A percentile compares a stretch with the other conserved stretches of the same genome.
phyloP scores from a whole-genome alignment of 2,888 invertebrate species.

The Stenurella melanura region DNA sequence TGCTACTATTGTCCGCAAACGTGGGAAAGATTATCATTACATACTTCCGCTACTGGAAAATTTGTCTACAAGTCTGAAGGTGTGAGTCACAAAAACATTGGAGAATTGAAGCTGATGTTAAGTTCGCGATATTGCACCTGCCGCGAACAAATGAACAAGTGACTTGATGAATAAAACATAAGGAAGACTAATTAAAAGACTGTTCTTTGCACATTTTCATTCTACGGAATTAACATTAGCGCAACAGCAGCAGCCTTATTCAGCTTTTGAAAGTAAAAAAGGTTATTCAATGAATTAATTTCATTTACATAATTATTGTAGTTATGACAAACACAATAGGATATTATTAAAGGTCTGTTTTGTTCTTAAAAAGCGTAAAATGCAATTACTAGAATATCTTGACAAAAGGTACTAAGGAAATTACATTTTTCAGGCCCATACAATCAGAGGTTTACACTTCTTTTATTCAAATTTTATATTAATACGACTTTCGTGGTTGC shows the following conservation, averaged over 20 bases:
- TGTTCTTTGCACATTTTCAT: constrained; percentile 28
- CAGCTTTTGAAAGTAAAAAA: constrained; percentile 15
- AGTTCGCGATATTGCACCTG: constrained; percentile 22
- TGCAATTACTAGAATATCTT: constrained; percentile 2
- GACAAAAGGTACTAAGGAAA: neutral
- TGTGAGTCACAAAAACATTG: neutral
- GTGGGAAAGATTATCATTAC: too few species aligned
- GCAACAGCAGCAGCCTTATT: constrained; percentile 2
- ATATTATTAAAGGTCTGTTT: constrained; percentile 1
- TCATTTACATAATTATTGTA: neutral
- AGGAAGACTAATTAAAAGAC: constrained; percentile 23
- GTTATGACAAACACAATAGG: neutral
- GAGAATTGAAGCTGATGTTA: neutral
- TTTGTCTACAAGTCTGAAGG: constrained; percentile 4
- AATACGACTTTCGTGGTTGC: too few species aligned
- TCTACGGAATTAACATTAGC: constrained; percentile 9
- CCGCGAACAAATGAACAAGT: constrained; percentile 23
- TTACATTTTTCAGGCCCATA: neutral
- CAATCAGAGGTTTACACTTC: too few species aligned
- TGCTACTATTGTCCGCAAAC: too few species aligned
- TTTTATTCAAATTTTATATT: too few species aligned
- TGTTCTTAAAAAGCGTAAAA: neutral
- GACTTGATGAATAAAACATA: constrained; percentile 30
- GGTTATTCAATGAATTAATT: neutral
- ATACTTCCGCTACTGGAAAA: neutral